These are phyloP conservation scores for Etheostoma spectabile DNA, from an alignment of 2,113 vertebrate species.

Conservation along the genomic window DNA sequence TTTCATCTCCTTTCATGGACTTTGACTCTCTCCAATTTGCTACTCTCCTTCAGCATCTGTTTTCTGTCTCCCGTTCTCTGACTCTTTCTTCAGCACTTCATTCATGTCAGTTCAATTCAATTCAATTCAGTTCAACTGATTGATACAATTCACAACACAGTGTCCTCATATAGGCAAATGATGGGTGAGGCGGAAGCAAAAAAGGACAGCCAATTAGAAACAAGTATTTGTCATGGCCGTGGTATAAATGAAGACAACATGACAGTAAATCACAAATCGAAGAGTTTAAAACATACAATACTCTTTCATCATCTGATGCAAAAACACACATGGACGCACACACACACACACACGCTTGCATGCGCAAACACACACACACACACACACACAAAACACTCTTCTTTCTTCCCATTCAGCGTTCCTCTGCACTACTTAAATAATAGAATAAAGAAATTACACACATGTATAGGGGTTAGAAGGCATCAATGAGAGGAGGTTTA, in stretches of 20 bases:
- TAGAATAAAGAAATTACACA: too few relatives aligned
- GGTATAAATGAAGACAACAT: too few relatives aligned
- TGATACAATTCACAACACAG: too few relatives aligned
- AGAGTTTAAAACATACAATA: too few relatives aligned
- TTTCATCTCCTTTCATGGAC: slow-evolving; percentile 52
- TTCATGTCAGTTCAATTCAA: neutral
- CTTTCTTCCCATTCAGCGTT: neutral
- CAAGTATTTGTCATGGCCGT: neutral
- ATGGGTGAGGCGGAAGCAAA: neutral
- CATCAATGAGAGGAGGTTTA: slow-evolving; percentile 1
- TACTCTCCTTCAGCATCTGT: slow-evolving; percentile 35
- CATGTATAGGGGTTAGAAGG: too few relatives aligned
- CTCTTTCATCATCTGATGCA: too few relatives aligned
- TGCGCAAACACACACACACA: too few relatives aligned
- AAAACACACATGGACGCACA: too few relatives aligned
- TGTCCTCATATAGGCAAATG: neutral
- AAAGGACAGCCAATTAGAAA: neutral
- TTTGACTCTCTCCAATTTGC: slow-evolving; percentile 14
- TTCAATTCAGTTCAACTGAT: neutral
- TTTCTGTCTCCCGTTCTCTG: slow-evolving; percentile 16
- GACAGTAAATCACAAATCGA: too few relatives aligned
- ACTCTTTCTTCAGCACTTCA: neutral
- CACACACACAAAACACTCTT: too few relatives aligned
- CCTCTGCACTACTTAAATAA: neutral
- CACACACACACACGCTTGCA: too few relatives aligned